Percentiles rank a stretch among this genome's conserved stretches.
These are phyloP conservation scores for Doris montereyensis DNA, from an alignment of 2,888 invertebrate species.

Conservation along the genomic window DNA sequence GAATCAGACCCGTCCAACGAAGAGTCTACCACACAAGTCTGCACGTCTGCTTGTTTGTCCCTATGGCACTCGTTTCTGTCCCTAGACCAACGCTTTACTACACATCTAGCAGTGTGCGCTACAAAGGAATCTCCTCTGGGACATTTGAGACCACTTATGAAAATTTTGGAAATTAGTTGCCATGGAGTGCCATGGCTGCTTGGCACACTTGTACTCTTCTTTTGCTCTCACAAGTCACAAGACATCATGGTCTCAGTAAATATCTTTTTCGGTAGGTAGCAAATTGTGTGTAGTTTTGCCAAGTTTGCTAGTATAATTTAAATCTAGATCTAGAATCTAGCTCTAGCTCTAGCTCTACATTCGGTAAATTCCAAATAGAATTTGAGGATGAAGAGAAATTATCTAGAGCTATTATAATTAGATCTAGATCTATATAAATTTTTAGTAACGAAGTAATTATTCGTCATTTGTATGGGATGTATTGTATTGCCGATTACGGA, in stretches of 20 bases:
- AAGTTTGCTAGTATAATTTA: no score
- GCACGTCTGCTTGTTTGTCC: constrained; percentile 38
- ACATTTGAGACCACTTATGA: constrained; percentile 73
- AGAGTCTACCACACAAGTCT: constrained; percentile 33
- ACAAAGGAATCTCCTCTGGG: constrained; percentile 53
- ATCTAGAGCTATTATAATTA: no score
- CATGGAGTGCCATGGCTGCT: constrained; percentile 91
- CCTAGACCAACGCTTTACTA: constrained; percentile 51
- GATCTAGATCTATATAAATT: no score
- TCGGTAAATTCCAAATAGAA: no score
- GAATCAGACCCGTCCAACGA: not conserved
- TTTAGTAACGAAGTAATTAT: no score
- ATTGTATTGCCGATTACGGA: no score
- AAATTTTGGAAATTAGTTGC: constrained; percentile 82
- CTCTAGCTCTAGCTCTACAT: no score
- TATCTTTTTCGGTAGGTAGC: constrained; percentile 85
- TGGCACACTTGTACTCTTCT: constrained; percentile 84
- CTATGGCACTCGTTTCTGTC: constrained; percentile 44
- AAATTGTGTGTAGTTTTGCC: no score
- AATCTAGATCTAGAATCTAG: no score
- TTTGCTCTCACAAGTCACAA: constrained; percentile 81
- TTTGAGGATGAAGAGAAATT: no score
- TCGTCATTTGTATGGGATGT: no score
- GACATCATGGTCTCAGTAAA: constrained; percentile 89
- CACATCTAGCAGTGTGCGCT: constrained; percentile 59